Percentiles rank a stretch among this genome's conserved stretches.
phyloP scores from a whole-genome alignment of 2,888 invertebrate species.

The Sinotaia quadrata region DNA sequence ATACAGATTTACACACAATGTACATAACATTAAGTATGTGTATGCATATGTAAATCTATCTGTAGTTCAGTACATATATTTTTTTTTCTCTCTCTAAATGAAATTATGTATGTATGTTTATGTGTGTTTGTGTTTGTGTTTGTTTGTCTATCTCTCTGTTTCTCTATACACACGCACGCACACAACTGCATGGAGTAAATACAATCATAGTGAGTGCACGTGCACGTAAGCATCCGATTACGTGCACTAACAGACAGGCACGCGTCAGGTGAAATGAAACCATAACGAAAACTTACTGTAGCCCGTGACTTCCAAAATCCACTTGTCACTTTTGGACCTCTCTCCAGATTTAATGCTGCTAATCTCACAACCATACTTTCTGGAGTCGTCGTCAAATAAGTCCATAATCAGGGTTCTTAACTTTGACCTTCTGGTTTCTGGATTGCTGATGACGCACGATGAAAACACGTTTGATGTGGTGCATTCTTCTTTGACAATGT shows the following conservation, averaged over 20 bases:
- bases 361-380: constrained; percentile 12
- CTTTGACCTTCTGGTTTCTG: background rate
- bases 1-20: no score
- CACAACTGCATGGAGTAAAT: no score
- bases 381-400: background rate
- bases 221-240: background rate
- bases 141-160: background rate
- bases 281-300: constrained; percentile 2
- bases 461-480: constrained; percentile 14
- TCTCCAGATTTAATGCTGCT: background rate
- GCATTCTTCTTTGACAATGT: background rate
- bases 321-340: constrained; percentile 2
- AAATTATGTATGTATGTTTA: background rate
- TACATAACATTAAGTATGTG: no score
- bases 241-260: background rate
- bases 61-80: no score
- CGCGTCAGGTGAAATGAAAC: background rate
- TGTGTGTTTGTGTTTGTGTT: background rate
- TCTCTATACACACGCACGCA: background rate
- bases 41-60: no score
- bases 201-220: background rate
- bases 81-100: no score
- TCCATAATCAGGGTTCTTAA: constrained; percentile 5
- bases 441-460: constrained; percentile 10
- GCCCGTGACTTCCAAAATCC: constrained; percentile 4